phyloP scores from a whole-genome alignment of 2,113 vertebrate genomes.

The Scopus umbretta region DNA sequence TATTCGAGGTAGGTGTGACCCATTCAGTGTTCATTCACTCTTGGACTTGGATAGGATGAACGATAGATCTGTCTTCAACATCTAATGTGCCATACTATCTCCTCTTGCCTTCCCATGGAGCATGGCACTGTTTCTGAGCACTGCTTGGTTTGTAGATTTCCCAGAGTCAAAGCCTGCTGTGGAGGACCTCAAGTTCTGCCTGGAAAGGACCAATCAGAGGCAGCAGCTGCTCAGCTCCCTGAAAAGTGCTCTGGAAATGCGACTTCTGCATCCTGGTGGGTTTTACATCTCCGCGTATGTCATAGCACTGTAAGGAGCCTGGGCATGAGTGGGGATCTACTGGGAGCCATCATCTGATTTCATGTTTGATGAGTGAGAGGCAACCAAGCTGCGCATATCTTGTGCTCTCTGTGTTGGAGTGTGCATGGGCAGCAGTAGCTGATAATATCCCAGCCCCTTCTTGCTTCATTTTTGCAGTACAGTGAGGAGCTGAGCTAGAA shows the following conservation, averaged over 20 bases:
- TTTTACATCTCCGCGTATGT: accelerated
- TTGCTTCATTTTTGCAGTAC: not conserved
- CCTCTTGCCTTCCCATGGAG: not conserved
- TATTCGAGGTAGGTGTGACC: slow-evolving; percentile 81
- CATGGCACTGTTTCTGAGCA: accelerated
- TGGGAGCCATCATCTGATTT: not conserved
- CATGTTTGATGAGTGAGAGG: not conserved
- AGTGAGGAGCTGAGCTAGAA: not conserved
- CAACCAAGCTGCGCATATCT: accelerated
- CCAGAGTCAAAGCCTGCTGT: slow-evolving; percentile 95
- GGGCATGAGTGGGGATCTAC: not conserved
- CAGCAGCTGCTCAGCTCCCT: slow-evolving; percentile 92
- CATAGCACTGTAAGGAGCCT: not conserved
- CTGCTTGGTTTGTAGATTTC: slow-evolving; percentile 79
- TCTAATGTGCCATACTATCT: accelerated
- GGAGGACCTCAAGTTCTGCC: slow-evolving; percentile 92
- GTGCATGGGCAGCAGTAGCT: not conserved
- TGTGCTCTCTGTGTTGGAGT: accelerated
- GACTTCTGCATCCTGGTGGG: slow-evolving; percentile 92
- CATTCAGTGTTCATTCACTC: accelerated
- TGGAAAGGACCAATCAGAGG: slow-evolving; percentile 93
- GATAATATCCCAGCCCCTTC: not conserved
- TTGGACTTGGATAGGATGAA: not conserved
- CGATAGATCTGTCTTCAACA: not conserved
- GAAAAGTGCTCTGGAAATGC: slow-evolving; percentile 88